Evolutionary conservation across 2,888 invertebrate genomes (phyloP).

Genomic region (Polia nebulosa): DNA sequence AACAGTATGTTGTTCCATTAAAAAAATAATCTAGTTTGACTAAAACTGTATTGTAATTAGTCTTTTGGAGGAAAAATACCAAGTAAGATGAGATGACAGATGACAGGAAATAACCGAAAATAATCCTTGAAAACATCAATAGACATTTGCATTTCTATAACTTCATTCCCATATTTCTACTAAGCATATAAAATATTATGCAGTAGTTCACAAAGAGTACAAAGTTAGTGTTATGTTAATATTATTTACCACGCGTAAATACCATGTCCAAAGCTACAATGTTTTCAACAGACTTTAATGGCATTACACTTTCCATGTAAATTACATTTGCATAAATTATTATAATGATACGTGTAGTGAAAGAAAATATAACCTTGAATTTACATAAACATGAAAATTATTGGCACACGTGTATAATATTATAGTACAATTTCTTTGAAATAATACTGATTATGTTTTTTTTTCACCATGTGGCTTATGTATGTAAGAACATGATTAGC

Average conservation of each 20-base stretch:
- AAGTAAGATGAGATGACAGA: neutral
- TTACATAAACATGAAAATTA: slow-evolving; percentile 13
- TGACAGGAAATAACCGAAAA: neutral
- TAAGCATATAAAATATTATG: slow-evolving; percentile 4
- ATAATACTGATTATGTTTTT: neutral
- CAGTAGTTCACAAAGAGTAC: slow-evolving; percentile 3
- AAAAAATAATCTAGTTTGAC: no score
- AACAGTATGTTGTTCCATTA: neutral
- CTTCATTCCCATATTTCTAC: neutral
- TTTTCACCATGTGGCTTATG: neutral
- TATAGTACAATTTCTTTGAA: neutral
- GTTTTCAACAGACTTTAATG: slow-evolving; percentile 47
- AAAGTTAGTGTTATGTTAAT: slow-evolving; percentile 36
- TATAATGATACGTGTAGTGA: slow-evolving; percentile 17
- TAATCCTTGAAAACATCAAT: slow-evolving; percentile 13
- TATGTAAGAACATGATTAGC: neutral
- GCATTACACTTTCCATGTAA: slow-evolving; percentile 38
- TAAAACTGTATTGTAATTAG: no score
- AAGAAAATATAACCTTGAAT: slow-evolving; percentile 12
- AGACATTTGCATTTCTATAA: neutral
- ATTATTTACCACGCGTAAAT: slow-evolving; percentile 26
- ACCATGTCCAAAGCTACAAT: slow-evolving; percentile 40
- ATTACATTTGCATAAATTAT: slow-evolving; percentile 44
- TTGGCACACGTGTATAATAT: neutral
- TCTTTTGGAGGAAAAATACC: no score